Conservation (phyloP, 2,797 vertebrate species). For the Eospalax fontanierii region DNA sequence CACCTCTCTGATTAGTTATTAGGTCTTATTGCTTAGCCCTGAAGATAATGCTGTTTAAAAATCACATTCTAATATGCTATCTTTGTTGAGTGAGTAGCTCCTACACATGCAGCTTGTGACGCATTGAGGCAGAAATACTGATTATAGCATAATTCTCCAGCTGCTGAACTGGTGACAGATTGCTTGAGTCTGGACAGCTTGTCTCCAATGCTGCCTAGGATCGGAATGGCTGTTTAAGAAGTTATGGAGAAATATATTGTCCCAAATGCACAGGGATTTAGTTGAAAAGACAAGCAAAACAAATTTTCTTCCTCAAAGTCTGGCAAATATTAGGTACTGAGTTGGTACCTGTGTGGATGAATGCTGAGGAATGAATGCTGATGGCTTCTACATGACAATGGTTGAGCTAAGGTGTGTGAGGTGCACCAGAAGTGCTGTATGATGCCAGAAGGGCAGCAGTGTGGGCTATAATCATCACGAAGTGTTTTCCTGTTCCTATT, state of each 20-base stretch:
- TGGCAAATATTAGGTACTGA: constrained; percentile 9
- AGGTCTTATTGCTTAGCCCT: neutral
- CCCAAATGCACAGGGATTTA: neutral
- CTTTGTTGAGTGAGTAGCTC: constrained; percentile 46
- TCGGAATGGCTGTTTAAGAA: constrained; percentile 31
- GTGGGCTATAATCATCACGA: neutral
- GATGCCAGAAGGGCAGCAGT: constrained; percentile 2
- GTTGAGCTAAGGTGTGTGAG: neutral
- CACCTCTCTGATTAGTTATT: neutral
- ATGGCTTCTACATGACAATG: neutral
- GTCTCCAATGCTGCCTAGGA: constrained; percentile 44
- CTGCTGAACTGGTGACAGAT: constrained; percentile 65
- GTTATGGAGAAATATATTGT: constrained; percentile 30
- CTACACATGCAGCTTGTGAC: neutral
- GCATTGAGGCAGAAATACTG: constrained; percentile 46
- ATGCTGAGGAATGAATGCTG: constrained; percentile 42
- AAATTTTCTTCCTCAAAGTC: constrained; percentile 6
- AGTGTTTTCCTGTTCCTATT: too few species aligned
- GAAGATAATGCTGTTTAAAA: neutral
- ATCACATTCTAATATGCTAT: neutral
- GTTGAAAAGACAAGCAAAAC: constrained; percentile 3
- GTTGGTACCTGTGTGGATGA: neutral
- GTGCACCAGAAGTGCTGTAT: neutral
- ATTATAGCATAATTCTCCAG: constrained; percentile 25
- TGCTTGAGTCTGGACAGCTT: constrained; percentile 58